phyloP scores from a whole-genome alignment of 2,888 invertebrate genomes.

The Diplazon laetatorius region DNA sequence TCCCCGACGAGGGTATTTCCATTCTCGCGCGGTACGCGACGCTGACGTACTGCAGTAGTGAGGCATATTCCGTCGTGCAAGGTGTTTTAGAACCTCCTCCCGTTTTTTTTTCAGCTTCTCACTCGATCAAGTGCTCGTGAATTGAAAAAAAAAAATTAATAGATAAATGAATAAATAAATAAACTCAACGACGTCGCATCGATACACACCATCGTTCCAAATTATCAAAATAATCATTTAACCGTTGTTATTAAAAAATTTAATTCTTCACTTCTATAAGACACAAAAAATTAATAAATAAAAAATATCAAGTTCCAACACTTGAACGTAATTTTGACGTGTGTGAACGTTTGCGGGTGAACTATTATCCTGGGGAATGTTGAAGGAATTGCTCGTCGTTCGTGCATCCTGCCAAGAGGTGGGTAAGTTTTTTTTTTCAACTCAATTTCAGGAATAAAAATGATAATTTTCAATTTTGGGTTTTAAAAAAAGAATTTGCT shows the following conservation, averaged over 20 bases:
- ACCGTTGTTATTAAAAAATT: no score
- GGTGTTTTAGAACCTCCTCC: constrained; percentile 67
- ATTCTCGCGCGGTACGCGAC: constrained; percentile 5
- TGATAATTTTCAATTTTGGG: no score
- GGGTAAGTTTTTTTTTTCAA: constrained; percentile 84
- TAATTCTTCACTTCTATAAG: background rate
- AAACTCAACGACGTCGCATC: no score
- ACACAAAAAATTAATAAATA: background rate
- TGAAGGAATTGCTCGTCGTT: constrained; percentile 86
- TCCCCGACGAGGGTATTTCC: constrained; percentile 9
- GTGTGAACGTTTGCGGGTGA: constrained; percentile 36
- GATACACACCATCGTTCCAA: no score
- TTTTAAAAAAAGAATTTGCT: no score
- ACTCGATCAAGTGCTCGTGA: constrained; percentile 11
- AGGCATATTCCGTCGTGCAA: constrained; percentile 67
- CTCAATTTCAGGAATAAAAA: constrained; percentile 10
- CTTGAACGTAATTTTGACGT: background rate
- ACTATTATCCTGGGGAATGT: constrained; percentile 80
- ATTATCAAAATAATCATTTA: no score
- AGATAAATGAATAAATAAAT: no score
- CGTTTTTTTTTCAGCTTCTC: constrained; percentile 9
- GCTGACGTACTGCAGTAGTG: constrained; percentile 49
- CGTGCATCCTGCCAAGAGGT: constrained; percentile 90
- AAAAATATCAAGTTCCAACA: background rate
- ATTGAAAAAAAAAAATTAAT: background rate